These are phyloP conservation scores for Melanotaenia parkinsoni DNA, from an alignment of 2,797 vertebrate genomes.

Conservation along the genomic window DNA sequence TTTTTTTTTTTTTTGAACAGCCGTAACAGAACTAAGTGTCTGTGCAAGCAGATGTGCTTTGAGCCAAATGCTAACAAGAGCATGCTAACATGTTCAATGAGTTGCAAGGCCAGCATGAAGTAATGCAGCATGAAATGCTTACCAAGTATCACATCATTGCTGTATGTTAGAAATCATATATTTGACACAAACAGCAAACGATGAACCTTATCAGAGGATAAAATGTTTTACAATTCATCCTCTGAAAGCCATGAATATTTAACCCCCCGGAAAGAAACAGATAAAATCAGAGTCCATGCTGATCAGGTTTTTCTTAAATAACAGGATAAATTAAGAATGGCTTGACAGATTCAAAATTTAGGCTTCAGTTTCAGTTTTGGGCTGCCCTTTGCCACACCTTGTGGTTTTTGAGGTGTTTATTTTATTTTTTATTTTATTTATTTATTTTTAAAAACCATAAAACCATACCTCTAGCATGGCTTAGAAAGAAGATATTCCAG, in stretches of 20 bases:
- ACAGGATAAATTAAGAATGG: neutral
- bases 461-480: neutral
- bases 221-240: neutral
- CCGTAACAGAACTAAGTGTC: neutral
- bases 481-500: neutral
- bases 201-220: neutral
- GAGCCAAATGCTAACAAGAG: conserved; percentile 21
- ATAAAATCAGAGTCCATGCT: neutral
- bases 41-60: neutral
- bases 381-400: neutral
- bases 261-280: too few relatives aligned
- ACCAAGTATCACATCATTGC: conserved; percentile 9
- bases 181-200: neutral
- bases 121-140: conserved; percentile 28
- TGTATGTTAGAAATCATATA: conserved; percentile 5
- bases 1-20: neutral
- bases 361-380: neutral
- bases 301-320: neutral
- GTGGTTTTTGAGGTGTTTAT: neutral
- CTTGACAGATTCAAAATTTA: neutral
- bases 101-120: conserved; percentile 17
- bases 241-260: neutral
- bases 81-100: conserved; percentile 7
- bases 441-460: too few relatives aligned
- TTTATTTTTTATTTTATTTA: neutral